Percentiles rank a stretch among this genome's conserved stretches.
phyloP scores from a whole-genome alignment of 2,797 vertebrate species.

The Rhodeus uyekii region DNA sequence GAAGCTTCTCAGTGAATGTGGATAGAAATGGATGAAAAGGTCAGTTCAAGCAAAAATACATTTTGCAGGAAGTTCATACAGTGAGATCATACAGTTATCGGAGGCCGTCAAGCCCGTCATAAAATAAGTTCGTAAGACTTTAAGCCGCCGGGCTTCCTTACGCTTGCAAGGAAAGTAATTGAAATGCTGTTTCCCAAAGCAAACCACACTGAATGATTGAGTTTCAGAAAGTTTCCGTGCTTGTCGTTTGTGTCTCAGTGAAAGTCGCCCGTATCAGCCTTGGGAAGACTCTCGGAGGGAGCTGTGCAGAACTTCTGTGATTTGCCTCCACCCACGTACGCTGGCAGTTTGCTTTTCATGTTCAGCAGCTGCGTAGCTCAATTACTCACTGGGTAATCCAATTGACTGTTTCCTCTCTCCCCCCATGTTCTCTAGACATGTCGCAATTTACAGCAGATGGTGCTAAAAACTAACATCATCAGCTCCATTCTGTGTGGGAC shows the following conservation, averaged over 20 bases:
- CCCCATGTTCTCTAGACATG: constrained; percentile 42
- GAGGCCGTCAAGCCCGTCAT: neutral
- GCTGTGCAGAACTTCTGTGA: constrained; percentile 15
- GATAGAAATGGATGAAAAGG: too few relatives aligned
- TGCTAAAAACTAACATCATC: constrained; percentile 60
- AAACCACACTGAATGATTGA: neutral
- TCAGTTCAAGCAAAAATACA: neutral
- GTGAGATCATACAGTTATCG: neutral
- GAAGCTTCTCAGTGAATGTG: neutral
- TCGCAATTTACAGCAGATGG: constrained; percentile 58
- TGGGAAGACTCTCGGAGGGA: neutral
- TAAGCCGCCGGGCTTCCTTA: too few relatives aligned
- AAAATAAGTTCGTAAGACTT: neutral
- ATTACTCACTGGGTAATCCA: constrained; percentile 54
- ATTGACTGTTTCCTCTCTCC: constrained; percentile 48
- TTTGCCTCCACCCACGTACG: constrained; percentile 22
- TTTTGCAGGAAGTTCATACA: neutral
- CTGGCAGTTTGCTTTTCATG: constrained; percentile 53
- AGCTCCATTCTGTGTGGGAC: constrained; percentile 52
- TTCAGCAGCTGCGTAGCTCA: constrained; percentile 57
- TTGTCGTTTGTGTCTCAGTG: neutral
- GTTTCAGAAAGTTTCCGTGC: constrained; percentile 1
- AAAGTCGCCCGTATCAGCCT: neutral
- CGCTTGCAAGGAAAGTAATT: neutral
- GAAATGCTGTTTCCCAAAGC: neutral